These are phyloP conservation scores for Parus major DNA, from an alignment of 2,113 vertebrate species.

Conservation along the genomic window DNA sequence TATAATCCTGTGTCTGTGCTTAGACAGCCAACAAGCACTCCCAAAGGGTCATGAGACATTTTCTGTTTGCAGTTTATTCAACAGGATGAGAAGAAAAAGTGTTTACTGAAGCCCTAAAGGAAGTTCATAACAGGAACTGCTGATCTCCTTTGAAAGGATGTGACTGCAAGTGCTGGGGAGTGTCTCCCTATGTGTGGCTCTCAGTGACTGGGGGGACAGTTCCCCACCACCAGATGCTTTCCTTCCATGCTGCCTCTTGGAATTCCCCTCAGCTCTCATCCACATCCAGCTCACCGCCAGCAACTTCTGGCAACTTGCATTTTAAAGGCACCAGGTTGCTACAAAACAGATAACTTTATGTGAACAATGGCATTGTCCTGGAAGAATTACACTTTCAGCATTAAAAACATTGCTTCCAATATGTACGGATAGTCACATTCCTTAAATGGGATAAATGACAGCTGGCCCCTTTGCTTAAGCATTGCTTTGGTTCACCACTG, in stretches of 20 bases:
- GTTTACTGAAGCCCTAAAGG: neutral
- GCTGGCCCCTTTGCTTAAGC: neutral
- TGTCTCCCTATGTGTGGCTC: neutral
- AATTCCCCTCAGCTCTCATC: neutral
- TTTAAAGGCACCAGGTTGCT: neutral
- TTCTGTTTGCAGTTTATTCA: neutral
- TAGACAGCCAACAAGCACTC: neutral
- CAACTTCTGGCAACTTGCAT: neutral
- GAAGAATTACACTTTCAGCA: neutral
- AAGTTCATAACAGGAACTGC: neutral
- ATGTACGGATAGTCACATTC: neutral
- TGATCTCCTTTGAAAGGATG: neutral
- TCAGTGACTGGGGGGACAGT: neutral
- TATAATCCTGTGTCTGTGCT: neutral
- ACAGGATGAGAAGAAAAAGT: neutral
- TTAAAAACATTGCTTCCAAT: neutral
- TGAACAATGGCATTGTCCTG: neutral
- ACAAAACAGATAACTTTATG: neutral
- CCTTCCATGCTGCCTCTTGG: rapidly evolving
- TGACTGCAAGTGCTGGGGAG: neutral
- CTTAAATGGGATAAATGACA: neutral
- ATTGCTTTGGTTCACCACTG: neutral
- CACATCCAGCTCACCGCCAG: neutral
- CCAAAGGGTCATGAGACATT: neutral
- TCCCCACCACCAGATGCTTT: neutral